Evolutionary conservation across 2,888 invertebrate species (phyloP), one percentile per base, ranked within the genome.

Genomic region (Drosophila nigricruria): DNA sequence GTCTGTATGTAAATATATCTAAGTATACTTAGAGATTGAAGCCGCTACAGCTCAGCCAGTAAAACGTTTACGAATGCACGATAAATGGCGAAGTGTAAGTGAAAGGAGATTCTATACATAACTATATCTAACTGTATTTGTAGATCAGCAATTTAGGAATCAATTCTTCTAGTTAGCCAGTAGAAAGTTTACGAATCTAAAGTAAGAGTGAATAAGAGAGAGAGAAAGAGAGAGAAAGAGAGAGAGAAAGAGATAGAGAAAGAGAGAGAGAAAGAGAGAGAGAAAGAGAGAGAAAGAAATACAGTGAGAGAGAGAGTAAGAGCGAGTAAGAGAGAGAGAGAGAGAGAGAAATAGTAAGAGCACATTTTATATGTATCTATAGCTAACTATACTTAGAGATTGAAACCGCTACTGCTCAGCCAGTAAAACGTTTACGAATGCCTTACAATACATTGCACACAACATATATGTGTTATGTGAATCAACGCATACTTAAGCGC

Each of bases 381-480:
- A 9, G n/a, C n/a, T 3, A 47, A 4, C 45, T 25, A 16, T 47
- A n/a, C 2, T 25, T 45, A 16, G n/a, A 27, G 4, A 18, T 49
- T 3, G 12, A 18, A 32, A 3, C 10, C 0, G 1, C 20, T 20
- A 3, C 20, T 16, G 8, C 2, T 5, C 9, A 23, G 52, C 25
- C 25, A 36, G 52, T 53, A n/a, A 27, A 53, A 38, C 18, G 18
- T 40, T 54, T 5, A 18, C 53, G 53, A 54, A 54, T 30, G 10
- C 3, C 18, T 30, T 12, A 30, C 27, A 30, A 49, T 0, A 1
- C 6, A 49, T 0, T 12, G 3, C 0, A 12, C 2, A 10, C 9
- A 5, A 10, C 20, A 30, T 18, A 1, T 2, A 20, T 16, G 1
- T 16, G 30, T 2, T 5, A 30, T 30, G 5, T 14, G 27, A 12